phyloP scores from a whole-genome alignment of 2,113 vertebrate species.

The Perognathus longimembris region DNA sequence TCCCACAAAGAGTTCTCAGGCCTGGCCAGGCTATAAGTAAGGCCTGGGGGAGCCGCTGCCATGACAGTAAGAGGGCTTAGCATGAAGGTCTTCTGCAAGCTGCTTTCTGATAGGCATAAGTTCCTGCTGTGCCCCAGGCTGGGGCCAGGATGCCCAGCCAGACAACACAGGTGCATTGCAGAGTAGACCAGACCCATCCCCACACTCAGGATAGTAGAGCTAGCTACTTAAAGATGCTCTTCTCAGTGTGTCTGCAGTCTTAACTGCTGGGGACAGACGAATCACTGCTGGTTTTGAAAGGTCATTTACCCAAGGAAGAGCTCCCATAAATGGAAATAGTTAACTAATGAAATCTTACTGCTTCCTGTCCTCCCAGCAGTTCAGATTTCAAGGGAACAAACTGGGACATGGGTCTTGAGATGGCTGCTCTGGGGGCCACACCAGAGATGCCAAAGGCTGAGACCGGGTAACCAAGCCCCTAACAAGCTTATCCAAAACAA shows the following conservation, averaged over 20 bases:
- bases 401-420: not conserved
- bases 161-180: accelerated
- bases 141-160: not conserved
- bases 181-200: accelerated
- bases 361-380: not conserved
- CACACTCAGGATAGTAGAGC: not conserved
- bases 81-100: not conserved
- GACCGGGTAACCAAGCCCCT: not conserved
- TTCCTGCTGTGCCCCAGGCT: not conserved
- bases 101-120: not conserved
- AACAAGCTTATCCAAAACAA: not conserved
- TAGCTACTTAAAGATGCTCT: not conserved
- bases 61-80: too few species aligned
- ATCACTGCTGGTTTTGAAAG: not conserved
- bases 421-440: not conserved
- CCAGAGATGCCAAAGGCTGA: not conserved
- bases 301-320: slow-evolving; percentile 27
- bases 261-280: not conserved
- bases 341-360: not conserved
- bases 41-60: not conserved
- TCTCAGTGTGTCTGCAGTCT: not conserved
- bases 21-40: not conserved
- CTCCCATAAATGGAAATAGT: not conserved
- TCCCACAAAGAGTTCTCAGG: not conserved
- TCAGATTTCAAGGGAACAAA: not conserved